Base-by-base conservation (phyloP, 1,140 invertebrate species). In the Pogonomyrmex californicus region DNA sequence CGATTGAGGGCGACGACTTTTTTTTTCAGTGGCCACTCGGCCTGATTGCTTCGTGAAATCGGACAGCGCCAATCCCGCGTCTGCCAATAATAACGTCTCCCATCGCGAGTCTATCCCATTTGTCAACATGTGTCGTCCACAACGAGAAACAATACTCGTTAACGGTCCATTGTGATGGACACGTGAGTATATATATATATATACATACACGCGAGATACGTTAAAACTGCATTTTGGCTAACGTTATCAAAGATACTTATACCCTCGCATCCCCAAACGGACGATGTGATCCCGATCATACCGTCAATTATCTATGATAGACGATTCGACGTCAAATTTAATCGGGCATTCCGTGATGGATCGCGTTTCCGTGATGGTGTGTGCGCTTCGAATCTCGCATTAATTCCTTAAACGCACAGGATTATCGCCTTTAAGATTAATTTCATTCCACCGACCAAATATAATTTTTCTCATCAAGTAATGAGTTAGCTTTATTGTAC, bases 61-160 rank as follows among this genome's bases (percentile, higher is more conserved):
- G 58, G 56, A 86, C 82, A 82, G 41, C 47, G 71, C 51, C 54
- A 77, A 76, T 87, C 70, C 65, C 44, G 47, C 58, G 68, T 66
- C 56, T 51, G 58, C 86, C 49, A 49, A 88, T 88, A 88, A 85
- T 88, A 89, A 89, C 71, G 86, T 85, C 58, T 66, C 65, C 47
- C 71, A 47, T 44, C 58, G 56, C 56, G 23, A 47, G 70, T 87
- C 63, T 85, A 85, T 89, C 73, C 68, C 73, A 73, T 86, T 62
- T 70, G 88, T 89, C 88, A 73, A 70, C 58, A 58, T 70, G 54
- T 60, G 63, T 62, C 63, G 47, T 49, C 33, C 83, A 30, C 87
- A 88, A 70, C 66, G 70, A 62, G 70, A 36, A 85, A 78, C 79
- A 58, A 73, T 87, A 78, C 86, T 87, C 87, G 87, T 88, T 88